Percentiles rank a stretch among this genome's conserved stretches.
These are phyloP conservation scores for Calosoma granatense DNA, from an alignment of 1,140 invertebrate genomes.

Conservation along the genomic window DNA sequence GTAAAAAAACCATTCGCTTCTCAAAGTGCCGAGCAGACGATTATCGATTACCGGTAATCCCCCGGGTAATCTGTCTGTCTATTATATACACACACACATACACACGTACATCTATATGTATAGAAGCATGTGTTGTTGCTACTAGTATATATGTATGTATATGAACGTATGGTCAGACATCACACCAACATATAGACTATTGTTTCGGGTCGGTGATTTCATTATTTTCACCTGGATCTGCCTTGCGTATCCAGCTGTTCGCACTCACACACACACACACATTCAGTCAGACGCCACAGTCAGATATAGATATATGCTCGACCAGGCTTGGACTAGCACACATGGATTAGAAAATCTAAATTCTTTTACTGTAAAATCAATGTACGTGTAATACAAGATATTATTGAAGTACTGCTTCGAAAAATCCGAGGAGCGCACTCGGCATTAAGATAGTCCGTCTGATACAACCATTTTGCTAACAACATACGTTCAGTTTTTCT, in stretches of 20 bases:
- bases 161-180: neutral
- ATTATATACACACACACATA: no score
- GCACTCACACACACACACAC: neutral
- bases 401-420: no score
- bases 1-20: neutral
- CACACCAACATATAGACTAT: neutral
- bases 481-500: no score
- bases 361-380: no score
- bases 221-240: constrained; percentile 17
- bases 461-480: no score
- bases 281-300: no score
- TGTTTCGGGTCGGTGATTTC: constrained; percentile 20
- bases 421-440: no score
- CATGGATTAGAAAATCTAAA: no score
- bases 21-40: neutral
- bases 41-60: neutral
- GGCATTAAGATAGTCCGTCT: no score
- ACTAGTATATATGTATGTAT: neutral
- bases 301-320: no score
- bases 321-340: no score
- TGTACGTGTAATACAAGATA: no score
- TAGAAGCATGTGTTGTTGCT: neutral
- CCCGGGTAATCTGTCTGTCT: neutral
- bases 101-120: neutral
- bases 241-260: neutral